phyloP scores from a whole-genome alignment of 2,888 invertebrate genomes.

The Scaptomyza flava region DNA sequence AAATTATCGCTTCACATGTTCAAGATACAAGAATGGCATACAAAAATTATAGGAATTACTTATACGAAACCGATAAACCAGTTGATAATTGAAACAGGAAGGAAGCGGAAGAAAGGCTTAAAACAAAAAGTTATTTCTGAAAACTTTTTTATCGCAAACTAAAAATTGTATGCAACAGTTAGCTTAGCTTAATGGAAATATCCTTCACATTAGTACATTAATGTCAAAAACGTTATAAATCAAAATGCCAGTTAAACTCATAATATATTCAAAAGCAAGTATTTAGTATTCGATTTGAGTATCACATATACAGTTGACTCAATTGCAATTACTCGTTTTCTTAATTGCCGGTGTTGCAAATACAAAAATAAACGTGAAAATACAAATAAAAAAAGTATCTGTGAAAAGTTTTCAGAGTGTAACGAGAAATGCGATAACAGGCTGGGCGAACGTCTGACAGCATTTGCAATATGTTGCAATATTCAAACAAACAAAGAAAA shows the following conservation, averaged over 20 bases:
- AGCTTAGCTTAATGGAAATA: background rate
- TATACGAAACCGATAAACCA: slow-evolving; percentile 32
- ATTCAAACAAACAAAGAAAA: slow-evolving; percentile 18
- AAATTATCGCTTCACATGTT: slow-evolving; percentile 41
- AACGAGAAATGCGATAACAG: slow-evolving; percentile 69
- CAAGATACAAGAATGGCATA: slow-evolving; percentile 46
- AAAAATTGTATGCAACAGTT: background rate
- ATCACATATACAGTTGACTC: slow-evolving; percentile 14
- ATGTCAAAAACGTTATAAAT: background rate
- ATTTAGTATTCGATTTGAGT: slow-evolving; percentile 3
- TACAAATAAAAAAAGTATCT: slow-evolving; percentile 19
- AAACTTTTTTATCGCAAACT: background rate
- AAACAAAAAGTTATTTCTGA: background rate
- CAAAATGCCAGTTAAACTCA: background rate
- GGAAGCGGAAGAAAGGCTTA: slow-evolving; percentile 5
- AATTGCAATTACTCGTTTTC: slow-evolving; percentile 41
- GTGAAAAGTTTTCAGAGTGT: slow-evolving; percentile 70
- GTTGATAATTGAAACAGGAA: slow-evolving; percentile 41
- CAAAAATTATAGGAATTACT: slow-evolving; percentile 29
- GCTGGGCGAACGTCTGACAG: slow-evolving; percentile 43
- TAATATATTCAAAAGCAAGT: background rate
- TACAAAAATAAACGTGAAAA: slow-evolving; percentile 26
- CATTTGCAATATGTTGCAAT: slow-evolving; percentile 51
- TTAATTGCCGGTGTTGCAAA: slow-evolving; percentile 67
- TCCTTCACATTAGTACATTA: background rate